Percentiles rank a stretch among this genome's conserved stretches.
Conservation (phyloP, 2,113 vertebrate species). For the Progne subis region DNA sequence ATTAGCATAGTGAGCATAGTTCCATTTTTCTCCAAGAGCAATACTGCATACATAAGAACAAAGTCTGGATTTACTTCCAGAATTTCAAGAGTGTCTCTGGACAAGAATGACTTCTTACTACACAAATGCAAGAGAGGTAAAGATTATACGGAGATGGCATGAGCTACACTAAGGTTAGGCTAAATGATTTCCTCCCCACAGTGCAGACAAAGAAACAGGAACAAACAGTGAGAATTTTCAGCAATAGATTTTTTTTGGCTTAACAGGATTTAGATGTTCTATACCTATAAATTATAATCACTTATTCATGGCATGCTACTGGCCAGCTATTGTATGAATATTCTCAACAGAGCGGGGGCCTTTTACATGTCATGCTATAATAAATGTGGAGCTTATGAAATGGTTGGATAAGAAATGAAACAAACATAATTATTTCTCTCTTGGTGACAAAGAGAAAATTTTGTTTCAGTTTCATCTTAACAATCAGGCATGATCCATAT, state of each 20-base stretch:
- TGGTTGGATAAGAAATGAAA: neutral
- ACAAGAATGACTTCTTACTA: neutral
- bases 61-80: neutral
- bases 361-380: neutral
- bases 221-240: neutral
- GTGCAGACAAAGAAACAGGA: neutral
- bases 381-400: neutral
- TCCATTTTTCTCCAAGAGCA: slow-evolving; percentile 25
- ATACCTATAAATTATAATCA: neutral
- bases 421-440: neutral
- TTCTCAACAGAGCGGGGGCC: neutral
- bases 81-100: neutral
- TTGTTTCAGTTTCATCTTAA: neutral
- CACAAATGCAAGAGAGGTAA: neutral
- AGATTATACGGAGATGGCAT: neutral
- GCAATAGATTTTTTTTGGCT: neutral
- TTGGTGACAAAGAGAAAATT: neutral
- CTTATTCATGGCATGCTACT: neutral
- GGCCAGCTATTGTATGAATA: neutral
- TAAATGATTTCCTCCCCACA: neutral
- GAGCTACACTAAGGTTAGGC: neutral
- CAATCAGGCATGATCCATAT: neutral
- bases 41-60: neutral
- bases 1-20: neutral
- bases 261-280: neutral